Percentiles rank a stretch among this genome's conserved stretches.
Evolutionary conservation across 2,888 invertebrate genomes (phyloP).

Genomic region (Allophyes oxyacanthae): DNA sequence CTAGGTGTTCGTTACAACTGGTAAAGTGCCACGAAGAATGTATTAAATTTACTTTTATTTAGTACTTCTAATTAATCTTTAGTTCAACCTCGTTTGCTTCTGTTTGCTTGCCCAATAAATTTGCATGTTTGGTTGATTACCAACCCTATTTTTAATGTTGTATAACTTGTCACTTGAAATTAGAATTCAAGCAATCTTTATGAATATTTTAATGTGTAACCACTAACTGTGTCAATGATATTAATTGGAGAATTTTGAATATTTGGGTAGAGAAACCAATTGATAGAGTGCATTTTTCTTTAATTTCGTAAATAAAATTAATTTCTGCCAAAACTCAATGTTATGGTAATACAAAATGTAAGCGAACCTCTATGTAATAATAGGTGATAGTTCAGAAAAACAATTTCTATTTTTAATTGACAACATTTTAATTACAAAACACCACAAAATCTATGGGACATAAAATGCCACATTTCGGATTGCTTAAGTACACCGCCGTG

Average conservation of each 20-base stretch:
- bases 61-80: slow-evolving; percentile 53
- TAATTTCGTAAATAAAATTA: slow-evolving; percentile 60
- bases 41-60: slow-evolving; percentile 64
- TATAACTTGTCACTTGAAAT: slow-evolving; percentile 13
- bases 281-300: slow-evolving; percentile 57
- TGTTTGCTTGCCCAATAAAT: slow-evolving; percentile 44
- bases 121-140: slow-evolving; percentile 28
- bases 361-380: slow-evolving; percentile 29
- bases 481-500: slow-evolving; percentile 85
- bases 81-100: slow-evolving; percentile 49
- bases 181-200: slow-evolving; percentile 5
- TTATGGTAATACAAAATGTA: slow-evolving; percentile 38
- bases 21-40: slow-evolving; percentile 69
- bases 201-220: slow-evolving; percentile 2
- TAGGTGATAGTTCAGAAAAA: slow-evolving; percentile 60
- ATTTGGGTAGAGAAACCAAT: slow-evolving; percentile 49
- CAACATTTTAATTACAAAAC: slow-evolving; percentile 90
- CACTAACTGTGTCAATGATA: slow-evolving; percentile 3
- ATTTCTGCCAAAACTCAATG: slow-evolving; percentile 54
- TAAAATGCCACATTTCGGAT: slow-evolving; percentile 82
- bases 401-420: slow-evolving; percentile 79
- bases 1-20: slow-evolving; percentile 77
- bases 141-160: slow-evolving; percentile 11
- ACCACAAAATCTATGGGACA: slow-evolving; percentile 88
- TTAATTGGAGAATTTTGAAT: slow-evolving; percentile 2